Evolutionary conservation across 2,888 invertebrate genomes (phyloP).

Genomic region (Dolichomitus sp.): DNA sequence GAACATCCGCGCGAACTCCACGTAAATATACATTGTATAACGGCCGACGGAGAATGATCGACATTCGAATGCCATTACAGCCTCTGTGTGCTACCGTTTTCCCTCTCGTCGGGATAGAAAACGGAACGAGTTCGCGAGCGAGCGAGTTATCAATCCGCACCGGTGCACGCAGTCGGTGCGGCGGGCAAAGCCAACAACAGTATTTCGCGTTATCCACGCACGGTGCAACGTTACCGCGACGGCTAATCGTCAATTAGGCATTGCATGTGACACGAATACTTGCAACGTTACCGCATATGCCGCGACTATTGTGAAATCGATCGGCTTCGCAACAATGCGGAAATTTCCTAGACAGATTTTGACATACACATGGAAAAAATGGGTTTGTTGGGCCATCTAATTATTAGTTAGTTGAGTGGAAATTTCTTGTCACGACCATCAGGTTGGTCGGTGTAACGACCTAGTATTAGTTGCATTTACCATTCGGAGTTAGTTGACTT

Average conservation of each 20-base stretch:
- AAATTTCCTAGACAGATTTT: not conserved
- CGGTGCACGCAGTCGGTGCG: slow-evolving; percentile 4
- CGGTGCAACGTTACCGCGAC: slow-evolving; percentile 46
- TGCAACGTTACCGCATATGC: not conserved
- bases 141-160: slow-evolving; percentile 56
- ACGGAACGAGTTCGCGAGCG: slow-evolving; percentile 26
- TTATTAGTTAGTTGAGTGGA: too few species aligned
- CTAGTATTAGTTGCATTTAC: too few species aligned
- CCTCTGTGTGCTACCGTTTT: slow-evolving; percentile 16
- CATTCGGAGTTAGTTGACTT: too few species aligned
- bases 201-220: slow-evolving; percentile 37
- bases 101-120: slow-evolving; percentile 16
- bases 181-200: not conserved
- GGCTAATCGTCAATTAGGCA: slow-evolving; percentile 50
- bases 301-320: not conserved
- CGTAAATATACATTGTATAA: slow-evolving; percentile 12
- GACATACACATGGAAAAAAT: too few species aligned
- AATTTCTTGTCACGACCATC: too few species aligned
- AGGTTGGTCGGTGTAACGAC: too few species aligned
- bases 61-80: slow-evolving; percentile 65
- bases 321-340: not conserved
- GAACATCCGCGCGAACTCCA: slow-evolving; percentile 25
- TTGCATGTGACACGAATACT: not conserved
- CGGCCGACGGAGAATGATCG: slow-evolving; percentile 59
- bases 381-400: too few species aligned